phyloP scores from a whole-genome alignment of 2,888 invertebrate species.

The Aspidiotus destructor region DNA sequence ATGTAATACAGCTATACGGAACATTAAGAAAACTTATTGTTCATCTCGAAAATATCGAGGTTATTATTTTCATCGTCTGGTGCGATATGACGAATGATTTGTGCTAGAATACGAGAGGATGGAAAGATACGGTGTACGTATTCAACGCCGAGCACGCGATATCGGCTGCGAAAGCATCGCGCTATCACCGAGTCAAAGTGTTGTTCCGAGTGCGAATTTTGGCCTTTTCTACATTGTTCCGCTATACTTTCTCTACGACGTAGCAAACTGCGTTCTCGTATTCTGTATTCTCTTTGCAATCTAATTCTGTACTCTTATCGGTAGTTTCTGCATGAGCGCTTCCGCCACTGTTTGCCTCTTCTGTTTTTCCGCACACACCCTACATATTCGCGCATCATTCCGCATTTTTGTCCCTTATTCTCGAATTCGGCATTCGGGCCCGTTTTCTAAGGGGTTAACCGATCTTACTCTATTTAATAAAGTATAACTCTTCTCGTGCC shows the following conservation, averaged over 20 bases:
- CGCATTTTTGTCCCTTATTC: conserved; percentile 22
- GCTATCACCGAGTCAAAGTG: conserved; percentile 23
- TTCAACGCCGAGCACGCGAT: neutral
- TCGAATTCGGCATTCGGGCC: conserved; percentile 6
- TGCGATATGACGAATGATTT: conserved; percentile 22
- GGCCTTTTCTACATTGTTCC: conserved; percentile 27
- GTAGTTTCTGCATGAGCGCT: conserved; percentile 33
- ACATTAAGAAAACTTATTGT: conserved; percentile 23
- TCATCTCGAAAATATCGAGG: conserved; percentile 25
- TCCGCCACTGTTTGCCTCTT: conserved; percentile 27
- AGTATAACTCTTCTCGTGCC: conserved; percentile 28
- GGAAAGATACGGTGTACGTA: neutral
- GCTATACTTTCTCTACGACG: conserved; percentile 8
- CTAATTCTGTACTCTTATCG: conserved; percentile 28
- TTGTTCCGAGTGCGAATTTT: conserved; percentile 30
- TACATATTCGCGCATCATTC: conserved; percentile 20
- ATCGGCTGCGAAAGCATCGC: neutral
- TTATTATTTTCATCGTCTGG: conserved; percentile 17
- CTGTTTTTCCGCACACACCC: conserved; percentile 20
- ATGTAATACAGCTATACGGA: too few relatives aligned
- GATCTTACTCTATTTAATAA: conserved; percentile 33
- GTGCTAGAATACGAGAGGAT: conserved; percentile 22
- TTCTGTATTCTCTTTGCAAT: conserved; percentile 31
- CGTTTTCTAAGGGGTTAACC: conserved; percentile 22
- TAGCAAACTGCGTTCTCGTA: conserved; percentile 17